phyloP scores from a whole-genome alignment of 2,113 vertebrate species.

The Lasiurus cinereus region DNA sequence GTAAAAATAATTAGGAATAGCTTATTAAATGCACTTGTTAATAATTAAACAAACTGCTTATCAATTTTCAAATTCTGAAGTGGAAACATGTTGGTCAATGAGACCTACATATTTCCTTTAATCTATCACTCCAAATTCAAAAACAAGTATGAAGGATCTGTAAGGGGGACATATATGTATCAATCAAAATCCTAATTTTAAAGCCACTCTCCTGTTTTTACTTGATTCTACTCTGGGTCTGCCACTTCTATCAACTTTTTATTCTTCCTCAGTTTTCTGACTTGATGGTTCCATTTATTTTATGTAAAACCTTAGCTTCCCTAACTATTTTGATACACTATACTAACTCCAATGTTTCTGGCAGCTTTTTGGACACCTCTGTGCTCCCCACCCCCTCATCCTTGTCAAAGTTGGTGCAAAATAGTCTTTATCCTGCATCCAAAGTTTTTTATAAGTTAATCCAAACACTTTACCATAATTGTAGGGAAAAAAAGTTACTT shows the following conservation, averaged over 20 bases:
- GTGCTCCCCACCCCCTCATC: background rate
- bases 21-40: slow-evolving; percentile 21
- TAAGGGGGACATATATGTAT: background rate
- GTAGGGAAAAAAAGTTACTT: background rate
- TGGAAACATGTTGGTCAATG: background rate
- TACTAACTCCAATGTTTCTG: background rate
- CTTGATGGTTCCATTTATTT: background rate
- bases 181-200: background rate
- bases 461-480: background rate
- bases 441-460: background rate
- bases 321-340: background rate
- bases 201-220: background rate
- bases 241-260: background rate
- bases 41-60: slow-evolving; percentile 11
- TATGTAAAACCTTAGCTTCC: background rate
- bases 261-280: slow-evolving; percentile 37
- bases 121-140: slow-evolving; percentile 1
- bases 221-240: background rate
- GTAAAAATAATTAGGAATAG: background rate
- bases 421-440: background rate
- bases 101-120: background rate
- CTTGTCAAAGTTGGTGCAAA: slow-evolving; percentile 12
- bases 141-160: background rate
- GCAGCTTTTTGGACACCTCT: background rate
- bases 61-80: slow-evolving; percentile 24